These are phyloP conservation scores for Vidua macroura DNA, from an alignment of 2,113 vertebrate species.

Conservation along the genomic window DNA sequence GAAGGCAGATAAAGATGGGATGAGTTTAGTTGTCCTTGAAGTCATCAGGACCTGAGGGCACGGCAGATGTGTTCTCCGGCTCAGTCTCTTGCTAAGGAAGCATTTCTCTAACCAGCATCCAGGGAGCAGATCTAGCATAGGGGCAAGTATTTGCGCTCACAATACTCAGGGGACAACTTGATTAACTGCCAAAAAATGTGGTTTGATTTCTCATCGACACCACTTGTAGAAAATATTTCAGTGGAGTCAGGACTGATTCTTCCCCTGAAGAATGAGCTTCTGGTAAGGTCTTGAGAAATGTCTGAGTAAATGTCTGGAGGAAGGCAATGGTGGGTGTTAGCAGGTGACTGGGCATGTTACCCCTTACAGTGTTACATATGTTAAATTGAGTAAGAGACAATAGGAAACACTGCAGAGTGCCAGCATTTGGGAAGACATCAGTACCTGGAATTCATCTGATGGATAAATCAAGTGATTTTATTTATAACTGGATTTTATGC, in stretches of 20 bases:
- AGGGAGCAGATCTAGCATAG: not conserved
- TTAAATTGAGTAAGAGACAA: not conserved
- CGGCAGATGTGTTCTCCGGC: not conserved
- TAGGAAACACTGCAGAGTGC: not conserved
- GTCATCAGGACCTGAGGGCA: not conserved
- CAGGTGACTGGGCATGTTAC: not conserved
- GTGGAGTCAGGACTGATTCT: not conserved
- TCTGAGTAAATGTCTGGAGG: not conserved
- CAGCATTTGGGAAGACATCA: not conserved
- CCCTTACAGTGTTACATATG: not conserved
- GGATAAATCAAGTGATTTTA: not conserved
- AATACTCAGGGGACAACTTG: not conserved
- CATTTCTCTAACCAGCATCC: not conserved
- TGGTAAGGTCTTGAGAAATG: not conserved
- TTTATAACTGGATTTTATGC: not conserved
- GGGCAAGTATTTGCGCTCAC: not conserved
- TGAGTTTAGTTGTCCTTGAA: not conserved
- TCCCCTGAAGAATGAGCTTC: not conserved
- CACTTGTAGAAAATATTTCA: not conserved
- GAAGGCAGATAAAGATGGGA: not conserved
- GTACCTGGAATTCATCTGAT: not conserved
- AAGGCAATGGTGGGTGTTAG: not conserved
- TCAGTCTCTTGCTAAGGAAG: not conserved
- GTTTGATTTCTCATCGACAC: not conserved
- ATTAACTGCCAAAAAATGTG: not conserved